Evolutionary conservation across 2,113 vertebrate species (phyloP), one percentile per base, ranked within the genome.

Genomic region (Alligator mississippiensis): DNA sequence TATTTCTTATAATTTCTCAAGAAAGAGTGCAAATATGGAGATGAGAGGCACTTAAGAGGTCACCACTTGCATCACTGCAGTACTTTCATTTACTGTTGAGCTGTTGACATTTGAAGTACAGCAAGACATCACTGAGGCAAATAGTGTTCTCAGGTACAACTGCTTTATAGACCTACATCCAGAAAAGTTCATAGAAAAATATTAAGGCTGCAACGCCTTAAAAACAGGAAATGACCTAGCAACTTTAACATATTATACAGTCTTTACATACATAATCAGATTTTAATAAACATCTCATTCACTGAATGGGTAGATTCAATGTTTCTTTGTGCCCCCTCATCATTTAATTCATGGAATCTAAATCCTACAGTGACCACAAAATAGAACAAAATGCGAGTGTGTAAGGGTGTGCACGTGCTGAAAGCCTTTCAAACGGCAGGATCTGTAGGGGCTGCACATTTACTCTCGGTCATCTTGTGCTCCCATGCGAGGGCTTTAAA

Each of bases 141-240:
- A 86, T 21, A 82, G 34, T 88, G 13, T 38, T 72, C 47, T 38
- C 22, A 72, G 22, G 70, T 38, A 21, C 28, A 91, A 84, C 76
- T 86, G 11, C 66, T 89, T 64, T 11, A 68, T n/a, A 80, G 30
- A 55, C 28, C 0, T 74, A 76, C 28, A 82, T 57, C 58, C 21
- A 64, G 90, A 70, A 70, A 34, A 24, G 38, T 38, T 22, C 34
- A 22, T 11, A 12, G 38, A 22, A 38, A 30, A 38, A 34, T 72
- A 18, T 38, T 66, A n/a, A 15, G 27, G 27, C 30, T 72, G 80
- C 72, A 90, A 70, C 60, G 16, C 74, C 0, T 1, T 47, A 81
- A 95, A 34, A 72, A 34, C 68, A 82, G 80, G 80, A n/a, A 83
- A 89, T 77, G 75, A 72, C 21, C 68, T 34, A 47, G 19, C 70